These are phyloP conservation scores for Heliornis fulica DNA, from an alignment of 2,113 vertebrate species.

Conservation along the genomic window DNA sequence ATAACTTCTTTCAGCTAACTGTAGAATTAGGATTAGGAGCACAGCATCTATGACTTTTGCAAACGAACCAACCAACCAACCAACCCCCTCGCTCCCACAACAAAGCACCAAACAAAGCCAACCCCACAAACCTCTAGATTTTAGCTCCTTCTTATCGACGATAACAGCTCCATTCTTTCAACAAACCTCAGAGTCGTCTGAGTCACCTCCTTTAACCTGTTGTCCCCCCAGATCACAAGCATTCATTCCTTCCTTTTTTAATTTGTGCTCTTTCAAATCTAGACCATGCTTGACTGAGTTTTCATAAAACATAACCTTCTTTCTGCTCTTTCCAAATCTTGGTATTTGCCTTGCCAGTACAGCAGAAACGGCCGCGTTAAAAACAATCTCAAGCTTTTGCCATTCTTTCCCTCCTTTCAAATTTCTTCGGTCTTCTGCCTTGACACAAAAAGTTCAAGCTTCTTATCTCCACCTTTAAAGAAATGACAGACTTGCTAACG, in stretches of 20 bases:
- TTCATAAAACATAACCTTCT: conserved; percentile 26
- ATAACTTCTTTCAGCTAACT: background rate
- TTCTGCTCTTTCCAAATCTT: background rate
- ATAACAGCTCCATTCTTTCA: background rate
- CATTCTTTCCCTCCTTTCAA: background rate
- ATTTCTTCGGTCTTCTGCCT: background rate
- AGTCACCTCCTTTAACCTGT: background rate
- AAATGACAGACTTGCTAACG: background rate
- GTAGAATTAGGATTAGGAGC: background rate
- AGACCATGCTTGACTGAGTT: background rate
- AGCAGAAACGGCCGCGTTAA: background rate
- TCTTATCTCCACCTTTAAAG: background rate
- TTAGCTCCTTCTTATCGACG: background rate
- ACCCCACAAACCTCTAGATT: background rate
- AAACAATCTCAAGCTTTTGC: background rate
- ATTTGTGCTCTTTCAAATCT: conserved; percentile 1
- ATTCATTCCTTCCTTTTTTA: background rate
- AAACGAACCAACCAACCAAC: background rate
- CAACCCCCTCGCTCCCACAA: rapidly evolving
- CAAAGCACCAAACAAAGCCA: background rate
- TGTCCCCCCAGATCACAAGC: background rate
- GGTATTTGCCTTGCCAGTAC: background rate
- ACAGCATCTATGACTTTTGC: background rate
- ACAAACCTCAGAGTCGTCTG: background rate
- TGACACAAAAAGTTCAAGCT: background rate